Evolutionary conservation across 2,113 vertebrate species (phyloP).

Genomic region (Piaya cayana): DNA sequence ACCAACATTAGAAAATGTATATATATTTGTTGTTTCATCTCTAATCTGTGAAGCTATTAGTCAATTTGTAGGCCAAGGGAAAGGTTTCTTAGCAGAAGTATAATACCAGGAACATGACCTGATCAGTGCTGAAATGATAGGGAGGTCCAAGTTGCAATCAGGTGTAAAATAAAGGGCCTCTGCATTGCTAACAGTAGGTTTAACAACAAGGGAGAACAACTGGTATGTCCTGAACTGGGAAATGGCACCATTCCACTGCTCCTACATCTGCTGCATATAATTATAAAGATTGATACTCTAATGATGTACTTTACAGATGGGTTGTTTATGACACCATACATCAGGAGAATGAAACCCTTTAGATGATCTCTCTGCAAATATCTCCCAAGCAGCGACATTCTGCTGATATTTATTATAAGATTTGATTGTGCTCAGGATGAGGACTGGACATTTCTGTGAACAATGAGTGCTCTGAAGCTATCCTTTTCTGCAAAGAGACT

Average conservation of each 20-base stretch:
- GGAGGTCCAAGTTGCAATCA: neutral
- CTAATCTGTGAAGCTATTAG: neutral
- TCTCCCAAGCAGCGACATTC: neutral
- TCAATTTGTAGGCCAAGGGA: neutral
- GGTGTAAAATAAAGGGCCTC: neutral
- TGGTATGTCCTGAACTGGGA: neutral
- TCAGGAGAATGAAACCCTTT: neutral
- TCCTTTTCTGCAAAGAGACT: neutral
- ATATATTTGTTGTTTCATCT: neutral
- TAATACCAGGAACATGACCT: neutral
- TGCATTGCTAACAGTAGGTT: neutral
- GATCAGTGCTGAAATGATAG: neutral
- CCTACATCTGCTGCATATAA: neutral
- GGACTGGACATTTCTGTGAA: neutral
- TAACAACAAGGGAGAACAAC: neutral
- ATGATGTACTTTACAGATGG: neutral
- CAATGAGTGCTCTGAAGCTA: neutral
- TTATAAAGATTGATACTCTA: neutral
- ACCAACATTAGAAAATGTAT: neutral
- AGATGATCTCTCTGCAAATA: neutral
- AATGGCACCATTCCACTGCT: neutral
- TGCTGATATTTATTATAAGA: neutral
- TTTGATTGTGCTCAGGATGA: neutral
- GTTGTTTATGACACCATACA: neutral
- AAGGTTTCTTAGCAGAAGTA: neutral